Evolutionary conservation across 2,113 vertebrate species (phyloP).

Genomic region (Megaptera novaeangliae): DNA sequence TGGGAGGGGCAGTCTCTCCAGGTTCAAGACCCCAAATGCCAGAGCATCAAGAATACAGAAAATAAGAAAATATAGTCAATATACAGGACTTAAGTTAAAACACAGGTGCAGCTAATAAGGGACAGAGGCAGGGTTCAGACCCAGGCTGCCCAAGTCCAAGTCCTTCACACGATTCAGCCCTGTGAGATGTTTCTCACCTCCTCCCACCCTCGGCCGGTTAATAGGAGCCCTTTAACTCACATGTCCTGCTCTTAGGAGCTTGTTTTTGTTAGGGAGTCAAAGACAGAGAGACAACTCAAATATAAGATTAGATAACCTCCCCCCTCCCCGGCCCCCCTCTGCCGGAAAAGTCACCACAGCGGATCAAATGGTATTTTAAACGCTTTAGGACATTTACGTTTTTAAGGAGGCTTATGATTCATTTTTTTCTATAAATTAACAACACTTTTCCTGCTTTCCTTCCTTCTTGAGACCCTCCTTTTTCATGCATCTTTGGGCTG

Average conservation of each 20-base stretch:
- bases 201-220: not conserved
- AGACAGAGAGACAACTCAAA: not conserved
- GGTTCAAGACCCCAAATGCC: not conserved
- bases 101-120: not conserved
- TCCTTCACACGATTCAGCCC: not conserved
- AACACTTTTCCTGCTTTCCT: not conserved
- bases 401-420: not conserved
- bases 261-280: not conserved
- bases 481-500: not conserved
- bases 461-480: not conserved
- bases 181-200: not conserved
- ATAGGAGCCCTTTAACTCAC: not conserved
- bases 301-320: not conserved
- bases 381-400: not conserved
- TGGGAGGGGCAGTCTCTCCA: not conserved
- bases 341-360: not conserved
- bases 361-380: not conserved
- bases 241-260: not conserved
- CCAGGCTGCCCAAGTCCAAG: not conserved
- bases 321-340: rapidly evolving
- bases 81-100: not conserved
- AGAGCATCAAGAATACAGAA: not conserved
- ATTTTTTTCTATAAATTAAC: not conserved
- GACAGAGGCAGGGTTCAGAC: not conserved
- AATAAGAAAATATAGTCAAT: not conserved